Evolutionary conservation across 2,113 vertebrate species (phyloP).

Genomic region (Labrus mixtus): DNA sequence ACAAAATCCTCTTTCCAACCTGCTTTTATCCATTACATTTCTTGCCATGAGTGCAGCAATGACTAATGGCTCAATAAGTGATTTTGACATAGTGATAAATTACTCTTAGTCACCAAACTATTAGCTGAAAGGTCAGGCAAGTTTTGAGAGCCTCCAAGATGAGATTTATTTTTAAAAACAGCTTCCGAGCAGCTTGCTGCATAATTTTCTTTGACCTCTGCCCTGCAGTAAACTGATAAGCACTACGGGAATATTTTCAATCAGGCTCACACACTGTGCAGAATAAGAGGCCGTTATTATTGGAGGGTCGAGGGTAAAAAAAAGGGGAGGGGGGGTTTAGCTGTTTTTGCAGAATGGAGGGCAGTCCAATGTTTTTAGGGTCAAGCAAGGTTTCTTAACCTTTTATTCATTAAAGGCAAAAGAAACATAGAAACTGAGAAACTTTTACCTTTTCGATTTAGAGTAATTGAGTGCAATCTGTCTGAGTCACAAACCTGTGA

Average conservation of each 20-base stretch:
- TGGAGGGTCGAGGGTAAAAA: too few species aligned
- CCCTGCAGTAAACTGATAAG: background rate
- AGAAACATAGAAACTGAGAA: too few species aligned
- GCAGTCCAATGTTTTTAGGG: too few species aligned
- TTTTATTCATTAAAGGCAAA: too few species aligned
- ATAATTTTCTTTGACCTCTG: background rate
- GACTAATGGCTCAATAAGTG: background rate
- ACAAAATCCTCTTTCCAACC: background rate
- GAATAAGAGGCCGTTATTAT: background rate
- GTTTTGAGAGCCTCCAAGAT: background rate
- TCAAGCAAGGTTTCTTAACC: too few species aligned
- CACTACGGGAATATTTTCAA: background rate
- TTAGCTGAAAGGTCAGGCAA: background rate
- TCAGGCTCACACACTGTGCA: background rate
- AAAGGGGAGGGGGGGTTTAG: too few species aligned
- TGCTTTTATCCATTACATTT: background rate
- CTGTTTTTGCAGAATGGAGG: background rate
- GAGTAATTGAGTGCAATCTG: too few species aligned
- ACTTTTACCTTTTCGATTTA: too few species aligned
- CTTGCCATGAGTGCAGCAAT: background rate
- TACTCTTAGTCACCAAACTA: background rate
- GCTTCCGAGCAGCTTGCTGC: background rate
- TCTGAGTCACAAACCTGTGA: too few species aligned
- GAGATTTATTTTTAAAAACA: background rate
- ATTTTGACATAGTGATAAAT: constrained; percentile 5